Base-by-base conservation (phyloP, 2,113 vertebrate species). In the Pseudopipra pipra region DNA sequence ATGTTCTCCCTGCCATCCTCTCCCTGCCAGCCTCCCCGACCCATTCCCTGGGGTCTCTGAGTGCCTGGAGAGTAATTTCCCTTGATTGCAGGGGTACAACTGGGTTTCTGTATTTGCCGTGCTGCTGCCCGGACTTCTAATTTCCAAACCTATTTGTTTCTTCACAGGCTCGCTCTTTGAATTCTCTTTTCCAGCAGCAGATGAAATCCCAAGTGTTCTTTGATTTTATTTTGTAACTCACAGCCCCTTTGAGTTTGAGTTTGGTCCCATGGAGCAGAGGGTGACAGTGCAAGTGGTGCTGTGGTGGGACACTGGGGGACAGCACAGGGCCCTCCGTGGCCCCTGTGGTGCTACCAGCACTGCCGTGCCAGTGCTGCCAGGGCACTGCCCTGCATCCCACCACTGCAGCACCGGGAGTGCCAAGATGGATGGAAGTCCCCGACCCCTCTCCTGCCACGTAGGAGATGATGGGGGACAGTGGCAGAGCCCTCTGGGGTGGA, bases 231-330 rank as follows among this genome's bases (percentile, higher is more conserved):
- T 65, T 21, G 55, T 10, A 11, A 16, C 11, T 9, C 4, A 0
- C 3, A 12, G 3, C 25, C 13, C 30, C 9, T 37, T 44, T 12
- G 5, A 51, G 11, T 49, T 25, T 49, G 35, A 9, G 5, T 25
- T 65, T 1, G 1, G 30, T 2, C 11, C 12, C 7, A 8, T 7
- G n/a, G 14, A 39, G 11, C 41, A 1, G 8, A 33, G 25, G 27
- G 8, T 17, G 62, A 8, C 0, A 0, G 12, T 33, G 5, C 5
- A 6, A 15, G 47, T 0, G 0, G 6, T 8, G 49, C 44, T 1
- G 2, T 1, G 25, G 1, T 6, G 35, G 44, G 25, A 23, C 2
- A 0, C 55, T 8, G 6, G 20, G 20, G 55, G 33, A n/a, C 33
- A 12, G 33, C 0, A 0, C 13, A 1, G 49, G 17, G 11, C 9